A percentile compares a stretch with the other conserved stretches of the same genome.
phyloP scores from a whole-genome alignment of 2,113 vertebrate species.

The Oryzias celebensis region DNA sequence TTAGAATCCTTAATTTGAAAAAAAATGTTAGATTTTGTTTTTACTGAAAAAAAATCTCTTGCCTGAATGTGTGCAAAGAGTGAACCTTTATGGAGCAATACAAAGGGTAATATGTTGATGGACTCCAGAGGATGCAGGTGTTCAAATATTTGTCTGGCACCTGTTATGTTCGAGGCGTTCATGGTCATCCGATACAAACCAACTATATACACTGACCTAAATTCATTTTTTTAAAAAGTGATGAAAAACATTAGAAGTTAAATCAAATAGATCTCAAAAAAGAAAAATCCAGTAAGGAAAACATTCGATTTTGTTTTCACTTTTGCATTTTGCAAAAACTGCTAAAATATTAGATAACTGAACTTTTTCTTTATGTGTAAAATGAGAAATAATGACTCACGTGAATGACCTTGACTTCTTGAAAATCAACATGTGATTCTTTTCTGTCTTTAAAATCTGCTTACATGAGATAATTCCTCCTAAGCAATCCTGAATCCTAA shows the following conservation, averaged over 20 bases:
- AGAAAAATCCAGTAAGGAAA: too few relatives aligned
- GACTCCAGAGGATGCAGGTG: constrained; percentile 34
- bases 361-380: constrained; percentile 3
- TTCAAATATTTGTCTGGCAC: constrained; percentile 50
- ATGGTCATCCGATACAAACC: too few relatives aligned
- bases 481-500: constrained; percentile 34
- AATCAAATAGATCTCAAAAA: too few relatives aligned
- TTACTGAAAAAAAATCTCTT: neutral
- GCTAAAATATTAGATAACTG: too few relatives aligned
- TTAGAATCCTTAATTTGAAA: too few relatives aligned
- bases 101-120: constrained; percentile 33
- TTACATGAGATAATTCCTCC: constrained; percentile 27
- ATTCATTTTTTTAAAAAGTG: too few relatives aligned
- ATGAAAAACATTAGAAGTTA: too few relatives aligned
- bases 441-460: constrained; percentile 16
- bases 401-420: constrained; percentile 30
- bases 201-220: too few relatives aligned
- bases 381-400: constrained; percentile 14
- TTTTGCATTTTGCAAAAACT: too few relatives aligned
- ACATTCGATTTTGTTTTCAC: too few relatives aligned
- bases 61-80: neutral
- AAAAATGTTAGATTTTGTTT: too few relatives aligned
- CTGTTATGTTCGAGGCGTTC: constrained; percentile 4
- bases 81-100: neutral
- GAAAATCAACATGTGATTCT: constrained; percentile 24